Conservation (phyloP, 2,888 invertebrate genomes). For the Cryptus armator region DNA sequence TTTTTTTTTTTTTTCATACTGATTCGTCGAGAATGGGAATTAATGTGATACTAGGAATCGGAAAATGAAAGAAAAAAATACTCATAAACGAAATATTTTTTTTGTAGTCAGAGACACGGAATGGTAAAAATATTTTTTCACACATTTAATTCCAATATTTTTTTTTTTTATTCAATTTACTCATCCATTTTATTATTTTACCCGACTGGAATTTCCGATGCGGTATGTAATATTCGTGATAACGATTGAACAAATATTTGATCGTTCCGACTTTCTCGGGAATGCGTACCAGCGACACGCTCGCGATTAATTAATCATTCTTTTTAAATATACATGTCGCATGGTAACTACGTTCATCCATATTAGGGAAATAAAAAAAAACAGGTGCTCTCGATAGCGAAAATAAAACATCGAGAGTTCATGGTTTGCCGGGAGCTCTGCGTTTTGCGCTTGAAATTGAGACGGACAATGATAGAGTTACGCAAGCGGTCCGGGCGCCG, state of each 20-base stretch:
- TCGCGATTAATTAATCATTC: background rate
- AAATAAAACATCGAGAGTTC: background rate
- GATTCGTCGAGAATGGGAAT: background rate
- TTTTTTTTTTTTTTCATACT: background rate
- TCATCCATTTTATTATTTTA: background rate
- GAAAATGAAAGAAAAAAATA: background rate
- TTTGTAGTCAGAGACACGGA: background rate
- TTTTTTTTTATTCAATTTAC: background rate
- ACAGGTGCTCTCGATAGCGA: background rate
- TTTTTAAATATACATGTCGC: background rate
- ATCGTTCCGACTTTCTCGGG: background rate
- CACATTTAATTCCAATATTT: background rate
- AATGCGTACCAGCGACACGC: background rate
- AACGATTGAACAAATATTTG: background rate
- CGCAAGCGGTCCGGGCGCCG: conserved; percentile 11
- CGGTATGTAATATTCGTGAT: background rate
- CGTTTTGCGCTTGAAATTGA: conserved; percentile 1
- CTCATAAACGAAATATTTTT: background rate
- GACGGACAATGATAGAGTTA: conserved; percentile 11
- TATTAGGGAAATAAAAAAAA: background rate
- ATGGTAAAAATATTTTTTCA: too few relatives aligned
- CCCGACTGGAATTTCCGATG: background rate
- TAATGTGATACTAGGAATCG: background rate
- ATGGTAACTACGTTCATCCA: background rate
- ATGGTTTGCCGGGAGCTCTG: background rate